phyloP scores from a whole-genome alignment of 2,888 invertebrate genomes.

The Phortica magna region DNA sequence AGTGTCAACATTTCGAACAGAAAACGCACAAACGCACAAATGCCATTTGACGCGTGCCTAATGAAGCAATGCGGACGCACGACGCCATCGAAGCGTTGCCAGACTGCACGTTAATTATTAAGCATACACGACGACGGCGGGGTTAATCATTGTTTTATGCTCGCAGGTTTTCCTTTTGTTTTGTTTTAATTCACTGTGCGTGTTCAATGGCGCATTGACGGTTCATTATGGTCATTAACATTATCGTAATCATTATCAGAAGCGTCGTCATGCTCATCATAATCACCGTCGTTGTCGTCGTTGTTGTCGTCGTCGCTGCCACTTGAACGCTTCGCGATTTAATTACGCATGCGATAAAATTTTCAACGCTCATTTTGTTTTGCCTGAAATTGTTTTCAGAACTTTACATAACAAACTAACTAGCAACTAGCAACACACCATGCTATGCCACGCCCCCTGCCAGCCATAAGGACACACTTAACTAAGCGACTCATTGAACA shows the following conservation, averaged over 20 bases:
- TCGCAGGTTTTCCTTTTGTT: background rate
- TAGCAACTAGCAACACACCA: too few relatives aligned
- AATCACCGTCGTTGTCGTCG: background rate
- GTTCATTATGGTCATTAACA: background rate
- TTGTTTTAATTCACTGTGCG: background rate
- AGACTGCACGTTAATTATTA: background rate
- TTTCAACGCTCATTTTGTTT: conserved; percentile 16
- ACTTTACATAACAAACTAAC: background rate
- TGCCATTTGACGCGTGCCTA: conserved; percentile 19
- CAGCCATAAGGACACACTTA: background rate
- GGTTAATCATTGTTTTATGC: background rate
- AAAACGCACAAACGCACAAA: background rate
- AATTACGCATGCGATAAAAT: conserved; percentile 27
- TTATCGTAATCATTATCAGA: background rate
- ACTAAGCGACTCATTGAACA: background rate
- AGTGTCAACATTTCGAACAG: background rate
- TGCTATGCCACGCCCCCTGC: background rate
- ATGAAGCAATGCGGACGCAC: background rate
- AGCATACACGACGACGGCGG: background rate
- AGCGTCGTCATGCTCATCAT: conserved; percentile 1
- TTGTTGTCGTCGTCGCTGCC: background rate
- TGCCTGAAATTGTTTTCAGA: background rate
- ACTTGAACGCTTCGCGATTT: conserved; percentile 15
- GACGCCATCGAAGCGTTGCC: background rate
- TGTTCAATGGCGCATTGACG: conserved; percentile 6